A percentile compares a stretch with the other conserved stretches of the same genome.
Evolutionary conservation across 2,888 invertebrate species (phyloP).

Genomic region (Rotaria macrura): DNA sequence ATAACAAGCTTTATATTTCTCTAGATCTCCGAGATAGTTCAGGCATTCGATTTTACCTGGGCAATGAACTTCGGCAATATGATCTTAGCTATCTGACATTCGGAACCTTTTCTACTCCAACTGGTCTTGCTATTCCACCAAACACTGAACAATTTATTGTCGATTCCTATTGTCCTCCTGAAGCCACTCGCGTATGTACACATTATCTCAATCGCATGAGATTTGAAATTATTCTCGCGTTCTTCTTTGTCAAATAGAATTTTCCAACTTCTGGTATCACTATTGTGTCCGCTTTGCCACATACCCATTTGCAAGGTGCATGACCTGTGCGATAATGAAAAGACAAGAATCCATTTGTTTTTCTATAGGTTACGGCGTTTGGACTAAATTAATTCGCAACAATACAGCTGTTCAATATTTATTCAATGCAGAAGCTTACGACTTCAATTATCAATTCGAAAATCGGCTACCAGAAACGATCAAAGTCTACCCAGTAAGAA

Average conservation of each 20-base stretch:
- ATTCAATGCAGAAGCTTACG: background rate
- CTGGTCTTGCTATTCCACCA: conserved; percentile 24
- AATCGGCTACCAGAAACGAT: background rate
- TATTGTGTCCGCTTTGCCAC: background rate
- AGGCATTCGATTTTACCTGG: conserved; percentile 24
- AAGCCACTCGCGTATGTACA: background rate
- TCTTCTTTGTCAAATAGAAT: background rate
- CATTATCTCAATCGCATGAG: too few species aligned
- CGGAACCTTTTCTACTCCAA: background rate
- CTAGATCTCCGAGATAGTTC: conserved; percentile 26
- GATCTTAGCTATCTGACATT: conserved; percentile 22
- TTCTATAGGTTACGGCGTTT: background rate
- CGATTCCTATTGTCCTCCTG: conserved; percentile 20
- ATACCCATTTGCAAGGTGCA: background rate
- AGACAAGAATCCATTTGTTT: background rate
- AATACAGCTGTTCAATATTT: background rate
- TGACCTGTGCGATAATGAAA: background rate
- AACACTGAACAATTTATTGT: conserved; percentile 20
- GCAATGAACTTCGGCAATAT: conserved; percentile 22
- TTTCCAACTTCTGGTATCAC: background rate
- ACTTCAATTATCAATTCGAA: background rate
- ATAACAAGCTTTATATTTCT: background rate
- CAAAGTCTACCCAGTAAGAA: background rate
- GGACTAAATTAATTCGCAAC: background rate
- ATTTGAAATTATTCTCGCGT: too few species aligned